Evolutionary conservation across 2,888 invertebrate genomes (phyloP), one percentile per base, ranked within the genome.

Genomic region (Drosophila fulvimacula): DNA sequence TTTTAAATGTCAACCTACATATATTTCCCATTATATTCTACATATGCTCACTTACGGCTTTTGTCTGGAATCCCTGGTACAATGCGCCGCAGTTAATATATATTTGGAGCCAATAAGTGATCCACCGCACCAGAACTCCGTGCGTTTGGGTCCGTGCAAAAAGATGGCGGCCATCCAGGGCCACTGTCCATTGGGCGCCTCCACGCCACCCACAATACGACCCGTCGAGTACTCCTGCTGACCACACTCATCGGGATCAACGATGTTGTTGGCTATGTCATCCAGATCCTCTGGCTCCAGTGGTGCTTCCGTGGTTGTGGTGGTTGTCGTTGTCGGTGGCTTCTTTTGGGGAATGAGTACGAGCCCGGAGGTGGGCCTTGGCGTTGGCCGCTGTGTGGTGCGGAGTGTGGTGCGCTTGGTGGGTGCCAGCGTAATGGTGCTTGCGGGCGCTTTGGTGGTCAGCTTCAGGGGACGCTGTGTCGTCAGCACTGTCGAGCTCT

Each of bases 161-260:
- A 96, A 98, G 81, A 98, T 97, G 1, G 98, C 98, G 0, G 97
- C 98, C 96, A 98, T 96, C 98, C 98, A 98, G 0, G 98, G 98
- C 97, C 98, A 98, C 58, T 97, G 95, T 0, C 98, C 98, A 0
- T 97, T 95, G 27, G 95, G 93, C 0, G 97, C 94, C 90, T 96
- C 96, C 60, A 96, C 95, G 5, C 98, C 98, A 0, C 98, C 98
- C 0, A 98, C 98, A 46, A 98, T 97, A 5, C 98, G 95, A 74
- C 96, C 97, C 46, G 96, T 95, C 58, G 96, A 97, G 86, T 95
- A 95, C 93, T 96, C 97, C 74, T 96, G 95, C 77, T 96, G 95
- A 0, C 97, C 97, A 88, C 97, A 97, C 77, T 97, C 96, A 21
- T 92, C 93, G 63, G 88, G 91, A 89, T 92, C 92, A 2, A 93